phyloP scores from a whole-genome alignment of 2,888 invertebrate genomes.

The Cheilosia variabilis region DNA sequence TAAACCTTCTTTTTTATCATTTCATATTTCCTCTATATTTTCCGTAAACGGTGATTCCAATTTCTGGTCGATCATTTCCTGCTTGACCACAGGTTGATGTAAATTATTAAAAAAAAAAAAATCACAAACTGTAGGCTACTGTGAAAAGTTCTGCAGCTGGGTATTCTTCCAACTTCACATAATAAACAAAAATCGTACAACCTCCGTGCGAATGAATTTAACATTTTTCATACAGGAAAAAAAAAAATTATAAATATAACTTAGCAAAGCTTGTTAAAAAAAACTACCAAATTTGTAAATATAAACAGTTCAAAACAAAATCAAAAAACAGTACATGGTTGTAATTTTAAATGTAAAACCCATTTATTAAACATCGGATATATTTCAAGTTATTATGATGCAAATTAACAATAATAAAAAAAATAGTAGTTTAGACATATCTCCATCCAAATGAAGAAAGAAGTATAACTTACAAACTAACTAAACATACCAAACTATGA shows the following conservation, averaged over 20 bases:
- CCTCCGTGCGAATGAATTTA: constrained; percentile 46
- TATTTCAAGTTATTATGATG: constrained; percentile 18
- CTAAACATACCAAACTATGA: constrained; percentile 36
- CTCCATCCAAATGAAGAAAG: constrained; percentile 65
- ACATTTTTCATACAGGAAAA: constrained; percentile 49
- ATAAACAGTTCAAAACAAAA: constrained; percentile 49
- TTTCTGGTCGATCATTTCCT: too few relatives aligned
- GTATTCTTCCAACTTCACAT: not conserved
- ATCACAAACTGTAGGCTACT: too few relatives aligned
- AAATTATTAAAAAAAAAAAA: too few relatives aligned
- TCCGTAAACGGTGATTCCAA: too few relatives aligned
- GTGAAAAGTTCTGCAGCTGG: too few relatives aligned
- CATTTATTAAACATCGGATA: constrained; percentile 9
- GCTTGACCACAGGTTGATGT: too few relatives aligned
- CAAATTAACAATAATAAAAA: constrained; percentile 27
- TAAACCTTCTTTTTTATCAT: too few relatives aligned
- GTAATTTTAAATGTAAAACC: constrained; percentile 23
- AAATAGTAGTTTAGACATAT: constrained; percentile 72
- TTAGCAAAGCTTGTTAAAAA: constrained; percentile 10
- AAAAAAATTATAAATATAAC: constrained; percentile 1
- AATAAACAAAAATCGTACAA: constrained; percentile 32
- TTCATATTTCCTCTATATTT: too few relatives aligned
- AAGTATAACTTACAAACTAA: constrained; percentile 27
- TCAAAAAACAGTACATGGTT: constrained; percentile 16
- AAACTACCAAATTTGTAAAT: constrained; percentile 31